Percentiles rank a stretch among this genome's conserved stretches.
These are phyloP conservation scores for Bos taurus DNA, from an alignment of 2,113 vertebrate species.

Conservation along the genomic window DNA sequence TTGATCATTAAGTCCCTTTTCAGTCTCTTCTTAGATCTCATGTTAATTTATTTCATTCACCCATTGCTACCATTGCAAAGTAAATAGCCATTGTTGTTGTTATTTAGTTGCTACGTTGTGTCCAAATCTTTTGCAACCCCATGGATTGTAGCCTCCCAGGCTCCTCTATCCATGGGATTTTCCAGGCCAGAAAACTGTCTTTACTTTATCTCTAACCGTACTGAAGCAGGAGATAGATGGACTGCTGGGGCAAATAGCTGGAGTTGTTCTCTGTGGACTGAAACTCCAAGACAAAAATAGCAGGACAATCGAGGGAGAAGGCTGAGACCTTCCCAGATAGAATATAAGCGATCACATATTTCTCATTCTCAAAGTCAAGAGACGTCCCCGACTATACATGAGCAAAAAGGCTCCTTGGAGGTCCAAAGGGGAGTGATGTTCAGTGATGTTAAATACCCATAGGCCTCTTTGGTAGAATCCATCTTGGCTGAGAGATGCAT, in stretches of 20 bases:
- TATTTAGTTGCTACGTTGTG: background rate
- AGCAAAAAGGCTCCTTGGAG: background rate
- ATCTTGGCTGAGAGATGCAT: background rate
- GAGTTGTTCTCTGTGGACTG: background rate
- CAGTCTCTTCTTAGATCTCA: background rate
- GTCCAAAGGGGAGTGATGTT: background rate
- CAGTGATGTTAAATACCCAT: background rate
- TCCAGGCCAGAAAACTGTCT: background rate
- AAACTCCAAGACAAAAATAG: background rate
- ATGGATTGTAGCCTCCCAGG: background rate
- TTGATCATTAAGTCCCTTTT: background rate
- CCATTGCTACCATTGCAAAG: background rate
- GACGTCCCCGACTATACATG: background rate
- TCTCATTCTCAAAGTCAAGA: background rate
- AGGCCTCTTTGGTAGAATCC: background rate
- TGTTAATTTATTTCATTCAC: too few relatives aligned
- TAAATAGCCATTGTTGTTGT: background rate
- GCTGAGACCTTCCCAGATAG: background rate
- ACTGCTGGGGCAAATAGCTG: background rate
- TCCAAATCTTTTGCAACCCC: background rate
- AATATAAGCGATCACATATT: background rate
- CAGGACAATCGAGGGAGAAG: background rate
- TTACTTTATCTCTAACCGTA: background rate
- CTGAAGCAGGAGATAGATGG: background rate
- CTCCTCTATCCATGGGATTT: background rate